phyloP scores from a whole-genome alignment of 1,140 invertebrate genomes.

The Drosophila persimilis region DNA sequence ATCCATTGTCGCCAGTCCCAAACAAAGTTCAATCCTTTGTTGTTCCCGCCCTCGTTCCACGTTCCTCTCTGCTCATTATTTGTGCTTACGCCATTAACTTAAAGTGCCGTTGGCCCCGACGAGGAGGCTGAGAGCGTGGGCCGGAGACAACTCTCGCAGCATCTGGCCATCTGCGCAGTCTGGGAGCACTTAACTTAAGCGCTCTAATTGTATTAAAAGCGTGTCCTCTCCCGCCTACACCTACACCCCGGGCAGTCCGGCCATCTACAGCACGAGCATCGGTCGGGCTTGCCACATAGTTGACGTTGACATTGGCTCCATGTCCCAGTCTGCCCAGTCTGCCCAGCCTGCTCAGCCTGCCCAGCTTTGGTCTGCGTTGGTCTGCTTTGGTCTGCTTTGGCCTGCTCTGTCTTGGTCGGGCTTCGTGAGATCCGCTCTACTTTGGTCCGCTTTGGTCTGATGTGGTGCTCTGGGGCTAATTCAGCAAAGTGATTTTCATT shows the following conservation, averaged over 20 bases:
- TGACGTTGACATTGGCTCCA: slow-evolving; percentile 45
- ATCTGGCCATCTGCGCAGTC: slow-evolving; percentile 54
- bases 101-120: slow-evolving; percentile 47
- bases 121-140: neutral
- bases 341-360: neutral
- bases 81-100: slow-evolving; percentile 53
- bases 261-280: neutral
- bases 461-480: slow-evolving; percentile 53
- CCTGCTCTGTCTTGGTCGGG: too few relatives aligned
- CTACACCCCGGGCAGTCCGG: neutral
- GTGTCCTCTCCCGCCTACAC: slow-evolving; percentile 53
- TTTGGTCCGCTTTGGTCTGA: too few relatives aligned
- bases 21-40: slow-evolving; percentile 65
- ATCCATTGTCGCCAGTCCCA: slow-evolving; percentile 55
- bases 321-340: neutral
- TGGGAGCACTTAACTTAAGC: slow-evolving; percentile 75
- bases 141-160: slow-evolving; percentile 1
- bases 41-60: slow-evolving; percentile 1
- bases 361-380: too few relatives aligned
- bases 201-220: slow-evolving; percentile 79
- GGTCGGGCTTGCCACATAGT: slow-evolving; percentile 45
- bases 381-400: neutral
- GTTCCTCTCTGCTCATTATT: slow-evolving; percentile 15
- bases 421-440: too few relatives aligned
- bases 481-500: slow-evolving; percentile 75